Evolutionary conservation across 2,888 invertebrate genomes (phyloP), one percentile per base, ranked within the genome.

Genomic region (Mylabris sibirica): DNA sequence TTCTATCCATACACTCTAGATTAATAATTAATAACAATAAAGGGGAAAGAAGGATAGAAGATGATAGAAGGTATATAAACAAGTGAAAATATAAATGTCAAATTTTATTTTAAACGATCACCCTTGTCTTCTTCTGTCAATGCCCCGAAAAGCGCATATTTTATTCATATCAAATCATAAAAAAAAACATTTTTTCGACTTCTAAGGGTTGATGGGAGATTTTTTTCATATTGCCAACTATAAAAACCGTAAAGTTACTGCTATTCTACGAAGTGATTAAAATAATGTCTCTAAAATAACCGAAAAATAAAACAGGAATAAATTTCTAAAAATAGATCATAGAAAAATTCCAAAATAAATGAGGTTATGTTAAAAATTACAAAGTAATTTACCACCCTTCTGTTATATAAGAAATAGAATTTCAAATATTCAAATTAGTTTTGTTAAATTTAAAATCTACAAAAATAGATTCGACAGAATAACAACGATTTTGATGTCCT

Each of bases 31-130:
- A 44, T 44, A 44, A 44, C 12, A 12, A 41, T n/a, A 41, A 41
- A 41, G 8, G 11, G 9, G 20, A 49, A 49, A 49, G 44, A 44
- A 6, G n/a, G 66, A 67, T 22, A 64, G n/a, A 44, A 34, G 26
- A 49, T 20, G 20, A 20, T 49, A n/a, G n/a, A n/a, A n/a, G n/a
- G n/a, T n/a, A n/a, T n/a, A n/a, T n/a, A 17, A 49, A 49, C 11
- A 49, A 49, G 68, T 63, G 75, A 77, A 80, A 76, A 77, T 79
- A 81, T 83, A 82, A 83, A 82, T 69, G 82, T 83, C 83, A 82
- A 79, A 79, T 72, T 79, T 80, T 81, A 81, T 81, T 76, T 78
- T 68, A 71, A 69, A 65, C n/a, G 57, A 57, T 30, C 41, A 59
- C 60, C 14, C 17, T 5, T 44, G n/a, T 44, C 17, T 0, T 44